phyloP scores from a whole-genome alignment of 2,113 vertebrate species.

The Oenanthe melanoleuca region DNA sequence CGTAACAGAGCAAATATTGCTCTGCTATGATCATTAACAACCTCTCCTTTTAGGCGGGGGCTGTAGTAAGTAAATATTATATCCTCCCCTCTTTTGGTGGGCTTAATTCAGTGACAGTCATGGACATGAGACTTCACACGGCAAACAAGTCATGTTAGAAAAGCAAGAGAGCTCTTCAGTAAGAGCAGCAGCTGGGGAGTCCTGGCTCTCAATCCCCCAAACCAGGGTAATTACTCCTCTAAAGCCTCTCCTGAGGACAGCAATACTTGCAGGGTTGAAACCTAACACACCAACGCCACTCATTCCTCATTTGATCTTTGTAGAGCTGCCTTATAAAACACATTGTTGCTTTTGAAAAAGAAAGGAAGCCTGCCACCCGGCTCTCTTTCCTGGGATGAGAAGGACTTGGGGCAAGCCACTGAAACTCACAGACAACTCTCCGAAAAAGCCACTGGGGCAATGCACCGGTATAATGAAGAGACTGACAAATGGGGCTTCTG shows the following conservation, averaged over 20 bases:
- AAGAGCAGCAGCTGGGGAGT: neutral
- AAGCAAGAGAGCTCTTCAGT: neutral
- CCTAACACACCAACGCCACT: neutral
- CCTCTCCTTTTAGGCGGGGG: neutral
- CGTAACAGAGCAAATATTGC: constrained; percentile 32
- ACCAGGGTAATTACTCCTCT: neutral
- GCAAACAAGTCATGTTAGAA: neutral
- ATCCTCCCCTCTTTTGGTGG: neutral
- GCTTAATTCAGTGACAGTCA: neutral
- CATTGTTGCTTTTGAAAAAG: neutral
- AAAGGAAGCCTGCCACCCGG: neutral
- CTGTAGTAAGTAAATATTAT: neutral
- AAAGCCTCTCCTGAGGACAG: neutral
- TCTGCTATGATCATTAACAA: neutral
- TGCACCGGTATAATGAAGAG: neutral
- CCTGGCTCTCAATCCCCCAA: neutral
- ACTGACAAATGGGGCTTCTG: neutral
- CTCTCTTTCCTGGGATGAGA: neutral
- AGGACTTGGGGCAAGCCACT: neutral
- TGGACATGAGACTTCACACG: accelerated
- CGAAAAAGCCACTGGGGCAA: neutral
- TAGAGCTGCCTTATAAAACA: neutral
- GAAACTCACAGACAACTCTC: neutral
- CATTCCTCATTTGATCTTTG: neutral
- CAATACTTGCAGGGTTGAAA: neutral